A percentile compares a stretch with the other conserved stretches of the same genome.
Conservation (phyloP, 2,797 vertebrate species). For the Onychomys leucogaster region DNA sequence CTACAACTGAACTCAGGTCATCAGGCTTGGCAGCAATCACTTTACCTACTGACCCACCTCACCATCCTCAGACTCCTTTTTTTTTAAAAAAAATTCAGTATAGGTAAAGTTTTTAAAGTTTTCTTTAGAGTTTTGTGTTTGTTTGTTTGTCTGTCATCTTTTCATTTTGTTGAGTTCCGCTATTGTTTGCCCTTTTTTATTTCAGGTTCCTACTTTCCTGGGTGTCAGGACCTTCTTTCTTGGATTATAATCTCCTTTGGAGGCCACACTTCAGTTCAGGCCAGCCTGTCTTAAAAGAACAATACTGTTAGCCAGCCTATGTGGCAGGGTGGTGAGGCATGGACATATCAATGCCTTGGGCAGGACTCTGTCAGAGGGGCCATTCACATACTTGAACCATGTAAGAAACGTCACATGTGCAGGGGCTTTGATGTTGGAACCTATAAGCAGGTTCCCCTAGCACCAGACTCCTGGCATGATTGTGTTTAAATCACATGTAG, state of each 20-base stretch:
- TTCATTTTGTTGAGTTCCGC: neutral
- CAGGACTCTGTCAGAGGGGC: neutral
- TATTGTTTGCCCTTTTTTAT: neutral
- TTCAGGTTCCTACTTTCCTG: neutral
- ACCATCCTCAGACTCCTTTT: neutral
- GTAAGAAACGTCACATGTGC: neutral
- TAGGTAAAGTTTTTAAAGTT: neutral
- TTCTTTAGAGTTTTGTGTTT: neutral
- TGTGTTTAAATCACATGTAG: rapidly evolving
- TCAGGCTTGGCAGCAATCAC: neutral
- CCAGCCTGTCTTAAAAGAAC: neutral
- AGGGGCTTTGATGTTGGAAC: too few relatives aligned
- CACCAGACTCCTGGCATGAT: rapidly evolving
- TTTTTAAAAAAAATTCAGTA: neutral
- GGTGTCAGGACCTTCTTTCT: neutral
- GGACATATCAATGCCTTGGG: neutral
- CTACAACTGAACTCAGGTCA: neutral
- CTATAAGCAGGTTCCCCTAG: too few relatives aligned
- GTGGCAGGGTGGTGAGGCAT: neutral
- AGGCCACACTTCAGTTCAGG: neutral
- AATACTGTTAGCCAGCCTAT: neutral
- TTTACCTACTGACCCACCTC: neutral
- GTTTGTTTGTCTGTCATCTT: neutral
- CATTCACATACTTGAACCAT: rapidly evolving
- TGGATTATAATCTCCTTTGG: too few relatives aligned